These are phyloP conservation scores for Actinia equina DNA, from an alignment of 64 coral and sea anemone genomes.

Conservation along the genomic window DNA sequence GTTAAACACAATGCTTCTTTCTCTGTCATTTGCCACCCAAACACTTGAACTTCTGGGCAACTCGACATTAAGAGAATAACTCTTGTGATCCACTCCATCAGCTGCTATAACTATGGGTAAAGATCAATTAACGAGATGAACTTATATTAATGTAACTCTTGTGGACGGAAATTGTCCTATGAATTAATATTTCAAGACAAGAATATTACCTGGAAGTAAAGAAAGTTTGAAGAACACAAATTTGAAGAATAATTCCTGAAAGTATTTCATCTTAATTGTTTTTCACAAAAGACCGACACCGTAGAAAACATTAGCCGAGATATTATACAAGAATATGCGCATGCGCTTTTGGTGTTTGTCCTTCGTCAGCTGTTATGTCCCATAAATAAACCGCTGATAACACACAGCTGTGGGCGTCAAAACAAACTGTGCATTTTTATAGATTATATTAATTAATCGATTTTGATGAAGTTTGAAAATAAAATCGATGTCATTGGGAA, in stretches of 20 bases:
- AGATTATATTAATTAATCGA: neutral
- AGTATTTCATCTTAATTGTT: neutral
- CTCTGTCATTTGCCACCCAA: constrained; percentile 70
- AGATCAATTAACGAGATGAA: no score
- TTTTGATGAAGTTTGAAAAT: neutral
- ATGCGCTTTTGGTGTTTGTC: neutral
- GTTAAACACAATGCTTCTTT: constrained; percentile 38
- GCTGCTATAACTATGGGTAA: neutral
- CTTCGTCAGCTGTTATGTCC: neutral
- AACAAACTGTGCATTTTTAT: neutral
- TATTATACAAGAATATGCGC: neutral
- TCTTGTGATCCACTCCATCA: neutral
- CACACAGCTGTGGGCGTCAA: constrained; percentile 13
- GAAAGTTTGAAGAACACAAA: neutral
- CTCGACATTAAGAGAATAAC: neutral
- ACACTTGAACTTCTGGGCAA: constrained; percentile 51
- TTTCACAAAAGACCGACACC: no score
- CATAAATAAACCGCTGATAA: neutral
- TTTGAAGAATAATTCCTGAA: neutral
- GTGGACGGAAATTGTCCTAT: no score
- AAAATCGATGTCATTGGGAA: no score
- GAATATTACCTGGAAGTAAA: neutral
- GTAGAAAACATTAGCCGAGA: neutral
- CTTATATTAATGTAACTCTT: no score
- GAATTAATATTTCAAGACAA: no score